phyloP scores from a whole-genome alignment of 2,797 vertebrate species.

The Sebastes vulpes region DNA sequence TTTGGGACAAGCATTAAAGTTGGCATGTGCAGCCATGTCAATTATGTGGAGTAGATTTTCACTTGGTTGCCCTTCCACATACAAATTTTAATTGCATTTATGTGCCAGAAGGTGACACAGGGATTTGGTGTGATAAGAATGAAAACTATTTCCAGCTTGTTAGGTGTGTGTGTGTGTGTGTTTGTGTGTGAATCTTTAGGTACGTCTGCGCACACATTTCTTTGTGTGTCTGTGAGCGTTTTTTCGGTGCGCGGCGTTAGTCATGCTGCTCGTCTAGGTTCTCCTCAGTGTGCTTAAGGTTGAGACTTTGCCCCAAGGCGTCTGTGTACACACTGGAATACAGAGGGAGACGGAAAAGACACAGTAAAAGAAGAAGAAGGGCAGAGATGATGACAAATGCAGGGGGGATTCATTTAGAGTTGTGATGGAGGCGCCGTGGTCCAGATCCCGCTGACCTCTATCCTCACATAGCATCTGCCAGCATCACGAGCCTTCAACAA shows the following conservation, averaged over 20 bases:
- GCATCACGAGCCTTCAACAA: conserved; percentile 31
- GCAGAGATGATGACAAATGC: conserved; percentile 49
- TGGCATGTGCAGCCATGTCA: conserved; percentile 72
- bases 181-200: conserved; percentile 21
- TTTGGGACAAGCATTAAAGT: conserved; percentile 69
- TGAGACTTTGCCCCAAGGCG: conserved; percentile 62
- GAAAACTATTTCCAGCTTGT: conserved; percentile 59
- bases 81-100: conserved; percentile 81
- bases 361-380: not conserved
- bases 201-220: not conserved
- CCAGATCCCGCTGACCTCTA: conserved; percentile 46
- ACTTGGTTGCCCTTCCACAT: conserved; percentile 78
- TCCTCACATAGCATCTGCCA: conserved; percentile 36
- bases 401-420: conserved; percentile 47
- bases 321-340: conserved; percentile 49
- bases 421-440: conserved; percentile 36
- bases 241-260: conserved; percentile 31
- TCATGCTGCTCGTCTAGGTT: conserved; percentile 54
- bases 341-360: conserved; percentile 15
- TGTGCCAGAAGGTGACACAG: conserved; percentile 79
- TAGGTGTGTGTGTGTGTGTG: not conserved
- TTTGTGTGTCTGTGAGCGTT: not conserved
- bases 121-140: conserved; percentile 78
- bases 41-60: conserved; percentile 76
- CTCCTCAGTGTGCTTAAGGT: conserved; percentile 59